Evolutionary conservation across 2,797 vertebrate species (phyloP), one percentile per base, ranked within the genome.

Genomic region (Falco novaeseelandiae): DNA sequence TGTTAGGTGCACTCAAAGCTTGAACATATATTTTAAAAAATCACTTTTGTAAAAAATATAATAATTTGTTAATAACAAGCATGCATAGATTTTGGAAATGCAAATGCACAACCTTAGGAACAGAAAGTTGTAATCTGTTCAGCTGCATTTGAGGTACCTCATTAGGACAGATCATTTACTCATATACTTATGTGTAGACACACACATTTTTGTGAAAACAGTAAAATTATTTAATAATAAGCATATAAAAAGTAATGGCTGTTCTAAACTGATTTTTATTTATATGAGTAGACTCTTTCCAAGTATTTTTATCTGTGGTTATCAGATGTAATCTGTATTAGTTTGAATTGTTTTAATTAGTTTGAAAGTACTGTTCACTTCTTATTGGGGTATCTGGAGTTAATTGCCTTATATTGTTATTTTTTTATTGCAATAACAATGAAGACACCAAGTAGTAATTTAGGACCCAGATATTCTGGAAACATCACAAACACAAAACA

Each of bases 231-330:
- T 77, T 85, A 57, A 40, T 80, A 66, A 55, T 36, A 70, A 54
- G 9, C 25, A 36, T 52, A 29, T 49, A 51, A 94, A 94, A 87
- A 49, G 9, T 21, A 73, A 84, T 57, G 44, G 12, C 22, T 85
- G 14, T 79, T 91, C 78, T 58, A 69, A 96, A 92, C 12, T 48
- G 23, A 61, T 62, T 92, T 89, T 86, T 63, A 44, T 92, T 96
- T 90, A 22, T 73, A 32, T 49, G 52, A 67, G 22, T 36, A 89
- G 40, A 83, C 4, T 29, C 12, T 65, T 69, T 30, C 32, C 46
- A 73, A 69, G 19, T 89, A 83, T 78, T 83, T 96, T 90, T 54
- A 61, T 61, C 63, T 77, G 38, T 42, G 9, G 12, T 77, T 90
- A 81, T 85, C 77, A 89, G 40, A 62, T 71, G 32, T 74, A 89